phyloP scores from a whole-genome alignment of 1,140 invertebrate genomes.

The Helicorthomorpha holstii region DNA sequence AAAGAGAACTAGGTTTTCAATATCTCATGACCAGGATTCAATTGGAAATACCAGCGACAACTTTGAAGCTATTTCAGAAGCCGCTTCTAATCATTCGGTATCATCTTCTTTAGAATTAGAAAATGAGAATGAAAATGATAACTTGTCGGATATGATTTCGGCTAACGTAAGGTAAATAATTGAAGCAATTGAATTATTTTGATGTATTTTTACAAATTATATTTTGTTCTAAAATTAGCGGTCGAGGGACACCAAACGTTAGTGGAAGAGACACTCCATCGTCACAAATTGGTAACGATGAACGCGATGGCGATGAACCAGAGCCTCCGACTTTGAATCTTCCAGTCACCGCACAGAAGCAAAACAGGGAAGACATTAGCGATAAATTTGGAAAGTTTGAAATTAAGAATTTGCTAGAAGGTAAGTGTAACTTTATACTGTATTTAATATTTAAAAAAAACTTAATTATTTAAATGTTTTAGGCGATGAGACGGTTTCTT shows the following conservation, averaged over 20 bases:
- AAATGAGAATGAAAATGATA: constrained; percentile 64
- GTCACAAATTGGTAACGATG: constrained; percentile 49
- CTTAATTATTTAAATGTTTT: constrained; percentile 10
- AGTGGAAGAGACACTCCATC: constrained; percentile 87
- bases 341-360: constrained; percentile 48
- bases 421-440: constrained; percentile 17
- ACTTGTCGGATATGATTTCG: constrained; percentile 85
- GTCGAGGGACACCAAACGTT: constrained; percentile 69
- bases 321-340: constrained; percentile 26
- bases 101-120: constrained; percentile 78
- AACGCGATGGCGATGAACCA: constrained; percentile 39
- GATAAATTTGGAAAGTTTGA: constrained; percentile 99
- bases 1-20: constrained; percentile 53
- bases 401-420: constrained; percentile 70
- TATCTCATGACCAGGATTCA: constrained; percentile 73
- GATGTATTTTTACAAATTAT: not conserved
- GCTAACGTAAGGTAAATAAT: constrained; percentile 44
- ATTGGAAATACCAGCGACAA: constrained; percentile 77
- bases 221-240: constrained; percentile 41
- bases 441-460: not conserved
- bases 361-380: constrained; percentile 77
- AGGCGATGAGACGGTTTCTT: constrained; percentile 78
- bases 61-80: constrained; percentile 83
- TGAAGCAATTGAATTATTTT: not conserved
- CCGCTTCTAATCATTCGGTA: constrained; percentile 83